These are phyloP conservation scores for Struthidea cinerea DNA, from an alignment of 2,113 vertebrate genomes.

Conservation along the genomic window DNA sequence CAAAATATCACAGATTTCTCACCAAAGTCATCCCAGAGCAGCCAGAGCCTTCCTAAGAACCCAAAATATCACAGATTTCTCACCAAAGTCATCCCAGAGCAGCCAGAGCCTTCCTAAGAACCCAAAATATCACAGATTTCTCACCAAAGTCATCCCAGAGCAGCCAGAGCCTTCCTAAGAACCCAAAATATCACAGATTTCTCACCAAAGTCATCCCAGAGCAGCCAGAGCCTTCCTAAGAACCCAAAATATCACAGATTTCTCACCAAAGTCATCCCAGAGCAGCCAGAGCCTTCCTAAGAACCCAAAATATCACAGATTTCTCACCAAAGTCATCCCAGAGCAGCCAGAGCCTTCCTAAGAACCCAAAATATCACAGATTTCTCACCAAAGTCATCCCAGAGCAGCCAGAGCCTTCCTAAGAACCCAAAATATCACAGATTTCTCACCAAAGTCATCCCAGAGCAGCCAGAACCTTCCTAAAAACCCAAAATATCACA, in stretches of 20 bases:
- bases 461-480: background rate
- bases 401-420: background rate
- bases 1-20: background rate
- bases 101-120: background rate
- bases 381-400: background rate
- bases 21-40: background rate
- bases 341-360: no score
- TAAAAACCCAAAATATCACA: background rate
- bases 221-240: background rate
- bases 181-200: accelerated
- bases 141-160: background rate
- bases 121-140: accelerated
- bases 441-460: background rate
- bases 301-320: background rate
- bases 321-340: no score
- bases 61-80: background rate
- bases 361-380: background rate
- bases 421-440: background rate
- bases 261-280: background rate
- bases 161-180: background rate
- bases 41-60: background rate
- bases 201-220: background rate
- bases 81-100: background rate
- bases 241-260: accelerated
- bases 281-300: background rate